Conservation (phyloP, 2,888 invertebrate species). For the Agrilus biguttatus region DNA sequence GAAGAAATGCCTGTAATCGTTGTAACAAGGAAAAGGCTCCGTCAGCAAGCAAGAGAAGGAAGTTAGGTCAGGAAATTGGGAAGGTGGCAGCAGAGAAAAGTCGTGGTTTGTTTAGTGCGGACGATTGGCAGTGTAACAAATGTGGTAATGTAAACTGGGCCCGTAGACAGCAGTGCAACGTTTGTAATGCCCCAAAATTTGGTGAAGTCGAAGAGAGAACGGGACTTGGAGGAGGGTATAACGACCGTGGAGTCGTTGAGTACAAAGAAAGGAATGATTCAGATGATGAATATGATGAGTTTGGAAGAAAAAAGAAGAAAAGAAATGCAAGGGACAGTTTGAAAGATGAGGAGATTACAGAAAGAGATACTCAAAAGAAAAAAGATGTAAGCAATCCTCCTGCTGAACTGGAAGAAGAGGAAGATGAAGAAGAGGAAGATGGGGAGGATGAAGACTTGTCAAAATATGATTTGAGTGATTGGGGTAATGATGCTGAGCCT, state of each 20-base stretch:
- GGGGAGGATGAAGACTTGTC: constrained; percentile 41
- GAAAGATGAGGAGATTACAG: constrained; percentile 6
- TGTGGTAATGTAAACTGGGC: constrained; percentile 99
- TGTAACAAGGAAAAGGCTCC: constrained; percentile 61
- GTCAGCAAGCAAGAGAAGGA: constrained; percentile 41
- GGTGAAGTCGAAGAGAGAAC: constrained; percentile 77
- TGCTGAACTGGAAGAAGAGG: constrained; percentile 26
- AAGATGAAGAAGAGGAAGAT: constrained; percentile 37
- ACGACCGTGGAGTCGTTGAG: constrained; percentile 91
- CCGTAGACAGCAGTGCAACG: constrained; percentile 86
- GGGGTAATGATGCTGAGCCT: constrained; percentile 28
- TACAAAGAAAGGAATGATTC: constrained; percentile 76
- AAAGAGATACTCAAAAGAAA: constrained; percentile 5
- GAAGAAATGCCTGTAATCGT: constrained; percentile 79
- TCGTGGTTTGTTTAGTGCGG: constrained; percentile 88
- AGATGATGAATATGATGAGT: constrained; percentile 93
- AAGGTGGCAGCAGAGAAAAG: constrained; percentile 97
- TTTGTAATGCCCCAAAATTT: constrained; percentile 97
- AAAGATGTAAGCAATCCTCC: constrained; percentile 3
- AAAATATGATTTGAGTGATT: constrained; percentile 41
- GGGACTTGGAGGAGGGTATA: constrained; percentile 81
- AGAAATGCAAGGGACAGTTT: constrained; percentile 11
- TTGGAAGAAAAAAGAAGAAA: constrained; percentile 28
- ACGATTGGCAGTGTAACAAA: constrained; percentile 99
- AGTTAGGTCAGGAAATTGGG: constrained; percentile 91